Conservation (phyloP, 2,888 invertebrate species). For the Diarsia brunnea region DNA sequence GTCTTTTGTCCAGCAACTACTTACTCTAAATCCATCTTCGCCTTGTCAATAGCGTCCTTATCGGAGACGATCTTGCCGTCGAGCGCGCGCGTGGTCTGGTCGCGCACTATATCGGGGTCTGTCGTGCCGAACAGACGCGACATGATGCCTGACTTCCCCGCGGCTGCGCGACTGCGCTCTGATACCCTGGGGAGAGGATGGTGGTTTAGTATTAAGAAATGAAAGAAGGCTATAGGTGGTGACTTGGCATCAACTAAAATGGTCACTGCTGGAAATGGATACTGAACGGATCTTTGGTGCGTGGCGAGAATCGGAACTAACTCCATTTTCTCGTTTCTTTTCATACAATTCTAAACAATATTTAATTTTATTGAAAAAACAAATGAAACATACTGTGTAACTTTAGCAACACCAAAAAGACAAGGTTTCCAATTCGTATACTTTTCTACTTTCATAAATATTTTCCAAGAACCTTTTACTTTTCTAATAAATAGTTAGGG, state of each 20-base stretch:
- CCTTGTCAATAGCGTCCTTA: conserved; percentile 90
- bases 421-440: not conserved
- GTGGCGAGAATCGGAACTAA: not conserved
- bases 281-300: no score
- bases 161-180: conserved; percentile 90
- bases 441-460: not conserved
- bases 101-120: conserved; percentile 94
- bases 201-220: not conserved
- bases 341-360: no score
- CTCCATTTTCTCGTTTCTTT: no score
- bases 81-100: conserved; percentile 92
- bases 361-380: no score
- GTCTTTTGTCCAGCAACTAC: no score
- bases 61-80: conserved; percentile 93
- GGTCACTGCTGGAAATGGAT: no score
- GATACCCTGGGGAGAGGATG: conserved; percentile 82
- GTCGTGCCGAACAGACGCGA: conserved; percentile 94
- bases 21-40: conserved; percentile 92
- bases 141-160: conserved; percentile 94
- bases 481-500: no score
- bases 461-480: not conserved
- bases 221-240: not conserved
- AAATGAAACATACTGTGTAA: no score
- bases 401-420: not conserved
- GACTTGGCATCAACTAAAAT: not conserved